phyloP scores from a whole-genome alignment of 2,113 vertebrate genomes.

The Centropristis striata region DNA sequence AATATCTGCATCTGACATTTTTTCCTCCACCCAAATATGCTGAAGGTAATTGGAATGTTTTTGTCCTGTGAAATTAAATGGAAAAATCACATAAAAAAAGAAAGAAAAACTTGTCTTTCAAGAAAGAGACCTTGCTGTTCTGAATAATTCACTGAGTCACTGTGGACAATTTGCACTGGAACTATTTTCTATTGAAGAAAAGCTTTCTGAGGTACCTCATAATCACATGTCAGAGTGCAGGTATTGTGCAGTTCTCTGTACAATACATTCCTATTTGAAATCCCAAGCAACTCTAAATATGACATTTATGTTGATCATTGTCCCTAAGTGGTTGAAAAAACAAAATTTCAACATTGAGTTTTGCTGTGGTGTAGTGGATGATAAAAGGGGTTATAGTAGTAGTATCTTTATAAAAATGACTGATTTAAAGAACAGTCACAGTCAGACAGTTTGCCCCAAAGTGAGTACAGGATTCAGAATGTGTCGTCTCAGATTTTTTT shows the following conservation, averaged over 20 bases:
- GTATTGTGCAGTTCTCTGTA: neutral
- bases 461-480: neutral
- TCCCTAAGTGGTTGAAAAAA: neutral
- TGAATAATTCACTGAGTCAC: neutral
- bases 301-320: neutral
- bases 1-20: neutral
- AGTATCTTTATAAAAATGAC: neutral
- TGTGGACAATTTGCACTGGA: neutral
- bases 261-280: neutral
- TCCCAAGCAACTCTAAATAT: neutral
- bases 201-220: neutral
- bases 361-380: neutral
- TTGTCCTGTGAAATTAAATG: neutral
- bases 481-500: slow-evolving; percentile 5
- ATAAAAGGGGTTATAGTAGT: neutral
- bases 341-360: neutral
- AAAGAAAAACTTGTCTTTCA: neutral
- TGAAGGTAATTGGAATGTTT: neutral
- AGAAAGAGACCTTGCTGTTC: neutral
- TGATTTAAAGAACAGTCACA: neutral
- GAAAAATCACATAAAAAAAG: neutral
- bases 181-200: neutral
- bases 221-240: neutral
- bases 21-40: neutral
- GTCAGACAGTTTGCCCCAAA: neutral